Base-by-base conservation (phyloP, 37 sponge, comb jelly and placozoan species). In the Mnemiopsis leidyi region DNA sequence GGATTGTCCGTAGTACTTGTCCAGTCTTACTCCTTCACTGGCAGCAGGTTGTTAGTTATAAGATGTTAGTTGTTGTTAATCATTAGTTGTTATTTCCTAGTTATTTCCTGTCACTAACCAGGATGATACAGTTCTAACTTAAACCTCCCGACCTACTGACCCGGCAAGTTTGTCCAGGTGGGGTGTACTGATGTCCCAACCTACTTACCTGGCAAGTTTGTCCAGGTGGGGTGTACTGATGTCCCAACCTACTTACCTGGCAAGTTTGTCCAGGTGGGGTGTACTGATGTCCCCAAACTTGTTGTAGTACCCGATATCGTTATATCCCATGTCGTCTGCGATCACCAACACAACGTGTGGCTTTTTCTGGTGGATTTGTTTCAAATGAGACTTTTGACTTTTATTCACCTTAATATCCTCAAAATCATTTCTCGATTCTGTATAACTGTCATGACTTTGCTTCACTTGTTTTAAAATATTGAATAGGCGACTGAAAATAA, bases 271-370 rank as follows among this genome's bases (percentile, higher is more conserved):
- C 29, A 85, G 90, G 61, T 40, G 36, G 3, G 90, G 90, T 9
- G 90, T 85, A 7, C 5, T 39, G 23, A 85, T 85, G 61, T 85
- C 90, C 24, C 90, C 90, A 21, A 40, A 40, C 90, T 85, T 39
- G 35, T 85, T 85, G 61, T 85, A 40, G 36, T 85, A 85, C 48
- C 90, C 90, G 48, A 85, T 85, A 39, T 85, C 90, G 48, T 85
- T 85, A 28, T 85, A 40, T 0, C 90, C 90, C 90, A 85, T 85
- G 61, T 85, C 90, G 36, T 85, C 90, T 16, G 90, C 90, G 33
- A 85, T 85, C 24, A 85, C 61, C 32, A 85, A 18, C 0, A 85
- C 90, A 16, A 85, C 90, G 36, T 85, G 24, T 5, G 90, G 90
- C 29, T 85, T 85, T 16, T 18, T 28, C 16, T 85, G 48, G 48